A percentile compares a stretch with the other conserved stretches of the same genome.
phyloP scores from a whole-genome alignment of 2,888 invertebrate species.

The Cheilosia pagana region DNA sequence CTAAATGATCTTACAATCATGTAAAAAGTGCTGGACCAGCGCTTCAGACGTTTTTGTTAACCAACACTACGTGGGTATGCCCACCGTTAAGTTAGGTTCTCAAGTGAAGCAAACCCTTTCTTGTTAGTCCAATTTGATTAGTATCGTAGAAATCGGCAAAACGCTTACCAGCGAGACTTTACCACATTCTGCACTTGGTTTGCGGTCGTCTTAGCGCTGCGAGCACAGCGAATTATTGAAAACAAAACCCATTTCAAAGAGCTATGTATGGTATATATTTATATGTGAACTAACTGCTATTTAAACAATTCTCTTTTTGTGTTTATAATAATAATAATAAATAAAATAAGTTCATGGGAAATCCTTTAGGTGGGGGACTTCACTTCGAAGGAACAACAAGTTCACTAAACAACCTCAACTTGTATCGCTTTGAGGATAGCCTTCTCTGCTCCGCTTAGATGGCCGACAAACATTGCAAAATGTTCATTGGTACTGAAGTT shows the following conservation, averaged over 20 bases:
- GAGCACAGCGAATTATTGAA: neutral
- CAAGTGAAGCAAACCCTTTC: too few species aligned
- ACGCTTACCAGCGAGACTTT: too few species aligned
- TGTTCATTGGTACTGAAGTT: constrained; percentile 87
- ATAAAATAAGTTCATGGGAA: constrained; percentile 47
- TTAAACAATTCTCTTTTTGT: neutral
- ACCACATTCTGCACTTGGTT: too few species aligned
- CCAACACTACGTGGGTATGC: too few species aligned
- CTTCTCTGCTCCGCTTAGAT: constrained; percentile 86
- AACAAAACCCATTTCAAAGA: neutral
- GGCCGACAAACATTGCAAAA: constrained; percentile 86
- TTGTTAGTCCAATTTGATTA: too few species aligned
- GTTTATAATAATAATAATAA: constrained; percentile 46
- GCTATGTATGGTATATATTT: neutral
- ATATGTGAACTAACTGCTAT: neutral
- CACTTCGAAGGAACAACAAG: neutral
- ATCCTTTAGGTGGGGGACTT: neutral
- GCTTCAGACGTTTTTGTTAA: too few species aligned
- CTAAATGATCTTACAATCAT: too few species aligned
- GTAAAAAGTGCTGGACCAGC: too few species aligned
- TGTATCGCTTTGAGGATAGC: constrained; percentile 82
- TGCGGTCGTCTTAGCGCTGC: too few species aligned
- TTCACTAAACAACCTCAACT: constrained; percentile 66
- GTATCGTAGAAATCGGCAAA: too few species aligned
- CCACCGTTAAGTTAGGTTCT: too few species aligned